Percentiles rank a stretch among this genome's conserved stretches.
phyloP scores from a whole-genome alignment of 2,113 vertebrate species.

The Ptyas mucosa region DNA sequence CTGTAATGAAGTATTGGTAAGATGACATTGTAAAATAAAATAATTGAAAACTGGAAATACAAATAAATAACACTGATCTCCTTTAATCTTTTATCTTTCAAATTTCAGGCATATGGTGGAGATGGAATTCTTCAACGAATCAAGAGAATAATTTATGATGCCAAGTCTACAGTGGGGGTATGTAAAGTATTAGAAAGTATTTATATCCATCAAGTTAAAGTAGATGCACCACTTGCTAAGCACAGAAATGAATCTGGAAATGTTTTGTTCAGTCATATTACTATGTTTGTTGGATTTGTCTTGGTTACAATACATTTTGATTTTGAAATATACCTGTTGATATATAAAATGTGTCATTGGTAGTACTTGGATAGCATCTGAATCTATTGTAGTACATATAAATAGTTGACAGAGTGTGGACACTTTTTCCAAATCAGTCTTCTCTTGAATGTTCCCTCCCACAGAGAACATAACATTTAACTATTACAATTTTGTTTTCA shows the following conservation, averaged over 20 bases:
- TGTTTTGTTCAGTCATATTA: background rate
- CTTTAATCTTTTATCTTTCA: constrained; percentile 52
- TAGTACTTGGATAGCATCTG: background rate
- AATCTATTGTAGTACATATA: background rate
- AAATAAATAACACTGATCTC: constrained; percentile 49
- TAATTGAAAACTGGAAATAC: constrained; percentile 26
- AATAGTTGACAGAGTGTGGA: background rate
- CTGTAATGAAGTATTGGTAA: constrained; percentile 13
- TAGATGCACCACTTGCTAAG: background rate
- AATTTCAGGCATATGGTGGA: constrained; percentile 89
- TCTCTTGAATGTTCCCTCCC: background rate
- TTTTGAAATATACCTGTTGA: background rate
- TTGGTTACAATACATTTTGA: background rate
- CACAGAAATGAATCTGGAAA: background rate
- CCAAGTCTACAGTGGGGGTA: constrained; percentile 89
- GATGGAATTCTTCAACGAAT: constrained; percentile 90
- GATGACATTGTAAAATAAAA: constrained; percentile 7
- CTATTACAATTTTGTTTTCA: background rate
- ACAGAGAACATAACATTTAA: background rate
- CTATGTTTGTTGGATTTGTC: background rate
- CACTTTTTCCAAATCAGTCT: background rate
- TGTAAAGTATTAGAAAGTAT: constrained; percentile 53
- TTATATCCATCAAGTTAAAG: background rate
- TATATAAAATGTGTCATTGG: background rate
- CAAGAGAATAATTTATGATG: constrained; percentile 90